Conservation (phyloP, 2,888 invertebrate genomes). For the Gasteruption jaculator region DNA sequence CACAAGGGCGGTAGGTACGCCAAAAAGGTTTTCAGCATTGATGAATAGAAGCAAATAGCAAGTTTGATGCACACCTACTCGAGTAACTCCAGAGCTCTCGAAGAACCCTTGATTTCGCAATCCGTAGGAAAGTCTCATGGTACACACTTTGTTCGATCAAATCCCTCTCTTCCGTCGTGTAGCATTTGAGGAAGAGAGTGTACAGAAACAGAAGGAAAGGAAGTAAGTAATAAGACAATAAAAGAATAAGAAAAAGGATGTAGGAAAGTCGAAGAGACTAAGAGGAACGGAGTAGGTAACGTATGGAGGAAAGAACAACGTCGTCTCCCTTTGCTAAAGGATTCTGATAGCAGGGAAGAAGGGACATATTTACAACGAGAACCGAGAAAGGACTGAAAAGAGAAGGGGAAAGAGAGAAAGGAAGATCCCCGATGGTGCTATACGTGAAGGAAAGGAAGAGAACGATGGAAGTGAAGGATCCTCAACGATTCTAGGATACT, state of each 20-base stretch:
- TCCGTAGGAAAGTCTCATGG: constrained; percentile 37
- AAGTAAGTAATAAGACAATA: constrained; percentile 24
- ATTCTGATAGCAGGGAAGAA: constrained; percentile 15
- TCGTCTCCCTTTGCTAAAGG: too few relatives aligned
- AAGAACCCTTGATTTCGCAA: constrained; percentile 46
- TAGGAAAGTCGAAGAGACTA: constrained; percentile 19
- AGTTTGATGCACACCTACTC: too few relatives aligned
- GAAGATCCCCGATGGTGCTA: constrained; percentile 17
- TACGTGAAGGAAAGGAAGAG: constrained; percentile 32
- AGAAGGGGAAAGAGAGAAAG: constrained; percentile 14
- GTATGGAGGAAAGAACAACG: too few relatives aligned
- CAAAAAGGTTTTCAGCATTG: too few relatives aligned
- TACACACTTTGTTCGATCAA: too few relatives aligned
- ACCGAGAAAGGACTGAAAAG: constrained; percentile 6
- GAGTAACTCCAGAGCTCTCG: constrained; percentile 25
- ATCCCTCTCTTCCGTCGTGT: constrained; percentile 28
- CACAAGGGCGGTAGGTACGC: too few relatives aligned
- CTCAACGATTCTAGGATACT: constrained; percentile 49
- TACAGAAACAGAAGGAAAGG: constrained; percentile 18
- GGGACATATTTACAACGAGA: constrained; percentile 7
- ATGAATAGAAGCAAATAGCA: too few relatives aligned
- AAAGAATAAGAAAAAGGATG: constrained; percentile 27
- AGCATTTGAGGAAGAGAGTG: constrained; percentile 33
- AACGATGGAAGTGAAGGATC: constrained; percentile 46
- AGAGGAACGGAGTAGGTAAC: too few relatives aligned